Evolutionary conservation across 1,140 invertebrate species (phyloP).

Genomic region (Aphaenogaster rudis): DNA sequence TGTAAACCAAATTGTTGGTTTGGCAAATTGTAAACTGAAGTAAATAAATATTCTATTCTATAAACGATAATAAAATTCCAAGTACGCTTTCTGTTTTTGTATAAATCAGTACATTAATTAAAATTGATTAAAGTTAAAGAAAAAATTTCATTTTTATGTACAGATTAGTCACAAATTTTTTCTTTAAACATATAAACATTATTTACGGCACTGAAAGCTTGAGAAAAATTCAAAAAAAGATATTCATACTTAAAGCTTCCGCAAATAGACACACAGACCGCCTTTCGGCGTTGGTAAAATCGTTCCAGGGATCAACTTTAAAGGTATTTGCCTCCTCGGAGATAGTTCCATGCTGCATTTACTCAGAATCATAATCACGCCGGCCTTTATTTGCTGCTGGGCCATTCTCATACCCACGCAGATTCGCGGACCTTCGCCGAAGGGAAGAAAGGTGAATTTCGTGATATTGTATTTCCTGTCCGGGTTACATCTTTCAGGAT

Average conservation of each 20-base stretch:
- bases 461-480: too few relatives aligned
- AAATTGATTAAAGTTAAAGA: background rate
- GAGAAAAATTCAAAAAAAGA: background rate
- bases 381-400: slow-evolving; percentile 64
- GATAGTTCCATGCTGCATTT: slow-evolving; percentile 55
- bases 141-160: background rate
- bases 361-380: background rate
- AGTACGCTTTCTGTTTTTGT: background rate
- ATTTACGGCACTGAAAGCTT: background rate
- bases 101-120: background rate
- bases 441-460: slow-evolving; percentile 83
- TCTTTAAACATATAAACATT: background rate
- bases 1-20: too few relatives aligned
- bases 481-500: slow-evolving; percentile 82
- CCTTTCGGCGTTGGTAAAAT: background rate
- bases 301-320: background rate
- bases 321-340: background rate
- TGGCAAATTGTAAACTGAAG: too few relatives aligned
- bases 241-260: background rate
- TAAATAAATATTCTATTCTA: too few relatives aligned
- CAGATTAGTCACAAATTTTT: too few relatives aligned
- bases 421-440: slow-evolving; percentile 89
- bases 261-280: background rate
- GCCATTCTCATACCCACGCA: slow-evolving; percentile 87
- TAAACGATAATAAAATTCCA: background rate